Base-by-base conservation (phyloP, 2,113 vertebrate genomes). In the Neogale vison region DNA sequence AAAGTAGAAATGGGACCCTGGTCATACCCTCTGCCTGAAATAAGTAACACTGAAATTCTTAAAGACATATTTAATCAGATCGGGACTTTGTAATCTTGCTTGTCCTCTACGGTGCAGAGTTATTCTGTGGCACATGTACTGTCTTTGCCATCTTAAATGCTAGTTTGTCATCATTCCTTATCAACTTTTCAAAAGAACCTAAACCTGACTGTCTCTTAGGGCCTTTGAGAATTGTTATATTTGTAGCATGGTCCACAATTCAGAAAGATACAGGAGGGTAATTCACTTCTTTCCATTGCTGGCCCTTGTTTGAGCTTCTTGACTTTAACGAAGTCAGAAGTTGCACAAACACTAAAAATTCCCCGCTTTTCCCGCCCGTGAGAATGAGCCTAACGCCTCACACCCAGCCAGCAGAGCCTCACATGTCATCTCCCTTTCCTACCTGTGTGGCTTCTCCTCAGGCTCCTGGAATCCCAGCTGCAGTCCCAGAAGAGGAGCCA, bases 381-480 rank as follows among this genome's bases (percentile, higher is more conserved):
- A 93, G 94, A 96, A 97, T 96, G 96, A 98, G 96, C 94, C 76
- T 50, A 2, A 61, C 91, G 90, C 95, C 96, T 97, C 47, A 29
- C 71, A 83, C 90, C 95, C 34, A 3, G 95, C 94, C 91, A 95
- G 87, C 79, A 39, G 0, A 24, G 59, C 71, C 63, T 57, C 12
- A 42, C 20, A 79, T 74, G 14, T 0, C 11, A 45, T 47, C 1
- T 83, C 13, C 65, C 50, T 17, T 21, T 67, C 0, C 83, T 18
- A 20, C n/a, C 12, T 36, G 5, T 95, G 57, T 97, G 96, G 74
- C 84, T 97, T 97, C 92, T 97, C 95, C 63, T 0, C 39, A 99
- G 99, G 98, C 98, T 99, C 77, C 98, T 99, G 98, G 99, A 99
- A 98, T 99, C 99, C 34, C 99, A 99, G 98, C 99, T 99, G 76